A percentile compares a stretch with the other conserved stretches of the same genome.
These are phyloP conservation scores for Anthoscopus minutus DNA, from an alignment of 2,113 vertebrate species.

Conservation along the genomic window DNA sequence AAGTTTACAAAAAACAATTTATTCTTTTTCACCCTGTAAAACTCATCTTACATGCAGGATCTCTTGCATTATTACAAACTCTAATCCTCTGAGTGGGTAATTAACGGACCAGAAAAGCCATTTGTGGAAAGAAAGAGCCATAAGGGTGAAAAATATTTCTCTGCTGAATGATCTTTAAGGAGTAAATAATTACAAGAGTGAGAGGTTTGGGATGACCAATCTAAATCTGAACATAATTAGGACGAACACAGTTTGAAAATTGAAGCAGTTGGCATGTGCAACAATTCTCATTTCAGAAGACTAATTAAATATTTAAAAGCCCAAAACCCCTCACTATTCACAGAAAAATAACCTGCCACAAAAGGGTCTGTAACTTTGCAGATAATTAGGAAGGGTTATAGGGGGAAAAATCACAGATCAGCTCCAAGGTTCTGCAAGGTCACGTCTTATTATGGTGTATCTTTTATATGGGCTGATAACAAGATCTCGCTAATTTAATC, in stretches of 20 bases:
- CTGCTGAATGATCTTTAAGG: conserved; percentile 75
- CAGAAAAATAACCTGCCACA: conserved; percentile 76
- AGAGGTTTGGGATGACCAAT: conserved; percentile 75
- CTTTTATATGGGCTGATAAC: conserved; percentile 73
- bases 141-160: conserved; percentile 77
- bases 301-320: conserved; percentile 85
- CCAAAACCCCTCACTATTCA: conserved; percentile 67
- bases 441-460: conserved; percentile 67
- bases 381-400: conserved; percentile 78
- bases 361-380: conserved; percentile 72
- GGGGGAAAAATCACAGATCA: conserved; percentile 55
- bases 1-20: conserved; percentile 60
- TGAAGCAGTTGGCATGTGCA: conserved; percentile 66
- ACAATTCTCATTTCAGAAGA: conserved; percentile 72
- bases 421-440: conserved; percentile 74
- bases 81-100: conserved; percentile 78
- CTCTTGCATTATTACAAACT: conserved; percentile 67
- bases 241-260: conserved; percentile 65
- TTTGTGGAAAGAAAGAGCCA: conserved; percentile 72
- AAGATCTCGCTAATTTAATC: conserved; percentile 77
- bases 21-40: conserved; percentile 65
- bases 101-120: conserved; percentile 76
- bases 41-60: conserved; percentile 64
- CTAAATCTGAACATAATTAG: conserved; percentile 77
- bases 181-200: conserved; percentile 79